Evolutionary conservation across 2,888 invertebrate species (phyloP).

Genomic region (Yponomeuta sedellus): DNA sequence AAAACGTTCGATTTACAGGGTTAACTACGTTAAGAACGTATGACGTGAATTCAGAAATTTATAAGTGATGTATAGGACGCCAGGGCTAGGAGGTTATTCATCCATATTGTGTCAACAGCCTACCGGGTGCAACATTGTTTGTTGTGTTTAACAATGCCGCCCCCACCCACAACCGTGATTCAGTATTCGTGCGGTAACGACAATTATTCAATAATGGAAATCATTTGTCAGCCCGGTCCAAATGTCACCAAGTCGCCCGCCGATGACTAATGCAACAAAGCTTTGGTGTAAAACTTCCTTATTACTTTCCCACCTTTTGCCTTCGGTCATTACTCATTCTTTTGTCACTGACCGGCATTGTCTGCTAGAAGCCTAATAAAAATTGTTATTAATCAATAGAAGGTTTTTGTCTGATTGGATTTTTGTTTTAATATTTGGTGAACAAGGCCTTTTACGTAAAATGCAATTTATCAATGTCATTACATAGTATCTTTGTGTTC

Average conservation of each 20-base stretch:
- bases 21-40: too few relatives aligned
- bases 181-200: slow-evolving; percentile 24
- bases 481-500: background rate
- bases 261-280: slow-evolving; percentile 24
- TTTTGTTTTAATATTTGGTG: slow-evolving; percentile 11
- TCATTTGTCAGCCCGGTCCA: slow-evolving; percentile 67
- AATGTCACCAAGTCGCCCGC: slow-evolving; percentile 65
- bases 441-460: background rate
- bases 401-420: background rate
- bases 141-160: slow-evolving; percentile 8
- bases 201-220: slow-evolving; percentile 71
- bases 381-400: slow-evolving; percentile 36
- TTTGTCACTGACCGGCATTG: slow-evolving; percentile 41
- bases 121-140: background rate
- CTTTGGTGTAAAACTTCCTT: slow-evolving; percentile 31
- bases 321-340: slow-evolving; percentile 56
- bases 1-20: too few relatives aligned
- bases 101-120: background rate
- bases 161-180: slow-evolving; percentile 12
- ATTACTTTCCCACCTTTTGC: slow-evolving; percentile 38
- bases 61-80: too few relatives aligned
- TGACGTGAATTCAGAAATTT: too few relatives aligned
- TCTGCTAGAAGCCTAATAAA: slow-evolving; percentile 37
- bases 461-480: background rate
- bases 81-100: too few relatives aligned